Base-by-base conservation (phyloP, 2,888 invertebrate species). In the Drosophila buzzatii region DNA sequence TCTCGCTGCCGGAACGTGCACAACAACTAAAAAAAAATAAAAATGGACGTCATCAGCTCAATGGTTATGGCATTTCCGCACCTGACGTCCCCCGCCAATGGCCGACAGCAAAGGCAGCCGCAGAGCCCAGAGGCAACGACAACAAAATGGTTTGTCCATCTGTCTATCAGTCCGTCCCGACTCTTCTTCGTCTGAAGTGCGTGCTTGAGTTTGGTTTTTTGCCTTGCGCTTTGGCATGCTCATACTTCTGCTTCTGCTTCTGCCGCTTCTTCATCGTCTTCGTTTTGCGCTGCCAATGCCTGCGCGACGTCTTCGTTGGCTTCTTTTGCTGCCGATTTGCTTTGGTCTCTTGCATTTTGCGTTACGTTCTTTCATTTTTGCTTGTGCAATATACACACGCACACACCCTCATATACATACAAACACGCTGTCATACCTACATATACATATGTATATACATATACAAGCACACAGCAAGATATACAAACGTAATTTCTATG, bases 291-390 rank as follows among this genome's bases (percentile, higher is more conserved):
- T 18, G 20, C 60, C 49, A 35, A 53, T 66, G 63, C 23, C 59
- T 56, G 44, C 18, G 3, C 39, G 27, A 27, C 31, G 47, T 60
- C 63, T 65, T 51, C 65, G 68, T 67, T 65, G 55, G 61, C 57
- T 66, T 79, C 79, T 75, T 79, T 63, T 70, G 64, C 69, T 52
- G 73, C 41, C 68, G 74, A 81, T 87, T 86, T 82, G 56, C 73
- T 80, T 87, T 89, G 84, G 84, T 89, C 57, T 76, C 89, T 86
- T 89, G 89, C 89, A 84, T 83, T 88, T 74, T 57, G 68, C 81
- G 70, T 68, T 81, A 70, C 73, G 74, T 86, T 89, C 88, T 85
- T 89, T 83, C 72, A 72, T 65, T 85, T 66, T 16, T 67, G 70
- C 87, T 69, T 84, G 76, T 85, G 86, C 82, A 83, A 76, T 76